phyloP scores from a whole-genome alignment of 1,140 invertebrate genomes.

The Glossosoma conforme region DNA sequence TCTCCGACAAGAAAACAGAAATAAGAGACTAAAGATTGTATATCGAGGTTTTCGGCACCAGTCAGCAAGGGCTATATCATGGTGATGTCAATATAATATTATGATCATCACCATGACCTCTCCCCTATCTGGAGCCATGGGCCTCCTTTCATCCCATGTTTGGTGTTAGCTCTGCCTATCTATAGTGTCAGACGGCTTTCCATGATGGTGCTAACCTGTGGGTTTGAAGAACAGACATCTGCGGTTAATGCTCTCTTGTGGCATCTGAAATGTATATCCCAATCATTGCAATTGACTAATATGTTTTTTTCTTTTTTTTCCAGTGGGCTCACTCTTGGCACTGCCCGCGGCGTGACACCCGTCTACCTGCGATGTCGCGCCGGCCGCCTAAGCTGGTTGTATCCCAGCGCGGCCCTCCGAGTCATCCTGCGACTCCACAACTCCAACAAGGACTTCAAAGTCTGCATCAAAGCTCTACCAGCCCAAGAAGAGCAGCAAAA shows the following conservation, averaged over 20 bases:
- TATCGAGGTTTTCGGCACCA: too few species aligned
- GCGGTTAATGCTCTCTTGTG: background rate
- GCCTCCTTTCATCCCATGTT: too few species aligned
- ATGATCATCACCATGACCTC: too few species aligned
- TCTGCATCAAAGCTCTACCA: slow-evolving; percentile 59
- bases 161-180: too few species aligned
- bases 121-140: too few species aligned
- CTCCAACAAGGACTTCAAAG: slow-evolving; percentile 61
- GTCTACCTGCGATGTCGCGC: slow-evolving; percentile 72
- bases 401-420: slow-evolving; percentile 68
- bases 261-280: background rate
- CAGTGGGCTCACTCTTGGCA: slow-evolving; percentile 49
- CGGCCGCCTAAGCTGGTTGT: slow-evolving; percentile 66
- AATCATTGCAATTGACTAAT: background rate
- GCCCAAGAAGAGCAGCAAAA: slow-evolving; percentile 31
- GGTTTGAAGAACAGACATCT: background rate
- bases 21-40: too few species aligned
- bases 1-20: too few species aligned
- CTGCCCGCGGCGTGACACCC: slow-evolving; percentile 62
- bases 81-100: too few species aligned
- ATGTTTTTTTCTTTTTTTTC: slow-evolving; percentile 36
- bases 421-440: slow-evolving; percentile 59
- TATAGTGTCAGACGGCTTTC: background rate
- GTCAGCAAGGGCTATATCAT: too few species aligned
- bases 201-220: background rate